phyloP scores from a whole-genome alignment of 2,888 invertebrate species.

The Glyphotaelius pellucidus region DNA sequence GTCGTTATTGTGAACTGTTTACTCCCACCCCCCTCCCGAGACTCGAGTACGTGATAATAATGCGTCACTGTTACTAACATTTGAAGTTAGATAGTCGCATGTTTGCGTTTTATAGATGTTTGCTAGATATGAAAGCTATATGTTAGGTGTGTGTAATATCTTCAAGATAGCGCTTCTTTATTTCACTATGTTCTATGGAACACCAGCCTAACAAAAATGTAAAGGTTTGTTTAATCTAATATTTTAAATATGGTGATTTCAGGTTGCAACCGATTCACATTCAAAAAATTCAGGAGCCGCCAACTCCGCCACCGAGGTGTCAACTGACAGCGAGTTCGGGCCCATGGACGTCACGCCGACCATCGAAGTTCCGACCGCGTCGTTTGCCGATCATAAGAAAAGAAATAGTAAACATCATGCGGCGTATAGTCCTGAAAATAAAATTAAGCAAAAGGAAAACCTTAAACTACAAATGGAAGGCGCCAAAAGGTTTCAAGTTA shows the following conservation, averaged over 20 bases:
- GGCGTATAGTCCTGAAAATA: conserved; percentile 14
- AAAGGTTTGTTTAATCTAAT: neutral
- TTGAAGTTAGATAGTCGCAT: conserved; percentile 2
- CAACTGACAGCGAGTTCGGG: conserved; percentile 95
- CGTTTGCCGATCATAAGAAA: conserved; percentile 79
- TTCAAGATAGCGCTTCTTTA: neutral
- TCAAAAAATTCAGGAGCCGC: conserved; percentile 85
- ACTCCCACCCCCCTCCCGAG: neutral
- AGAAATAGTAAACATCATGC: conserved; percentile 57
- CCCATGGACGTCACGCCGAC: conserved; percentile 86
- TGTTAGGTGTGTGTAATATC: neutral
- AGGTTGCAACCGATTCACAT: conserved; percentile 82
- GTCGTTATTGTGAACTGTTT: conserved; percentile 18
- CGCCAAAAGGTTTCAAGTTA: conserved; percentile 40
- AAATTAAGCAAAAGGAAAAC: conserved; percentile 49
- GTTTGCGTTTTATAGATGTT: neutral
- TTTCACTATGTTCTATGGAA: neutral
- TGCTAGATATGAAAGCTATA: neutral
- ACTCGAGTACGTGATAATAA: neutral
- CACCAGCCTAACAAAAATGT: neutral
- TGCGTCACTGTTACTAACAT: neutral
- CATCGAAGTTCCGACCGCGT: conserved; percentile 86
- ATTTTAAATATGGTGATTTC: conserved; percentile 67
- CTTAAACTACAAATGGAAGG: conserved; percentile 20
- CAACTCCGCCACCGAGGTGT: conserved; percentile 94